Base-by-base conservation (phyloP, 2,797 vertebrate genomes). In the Lates japonicus region DNA sequence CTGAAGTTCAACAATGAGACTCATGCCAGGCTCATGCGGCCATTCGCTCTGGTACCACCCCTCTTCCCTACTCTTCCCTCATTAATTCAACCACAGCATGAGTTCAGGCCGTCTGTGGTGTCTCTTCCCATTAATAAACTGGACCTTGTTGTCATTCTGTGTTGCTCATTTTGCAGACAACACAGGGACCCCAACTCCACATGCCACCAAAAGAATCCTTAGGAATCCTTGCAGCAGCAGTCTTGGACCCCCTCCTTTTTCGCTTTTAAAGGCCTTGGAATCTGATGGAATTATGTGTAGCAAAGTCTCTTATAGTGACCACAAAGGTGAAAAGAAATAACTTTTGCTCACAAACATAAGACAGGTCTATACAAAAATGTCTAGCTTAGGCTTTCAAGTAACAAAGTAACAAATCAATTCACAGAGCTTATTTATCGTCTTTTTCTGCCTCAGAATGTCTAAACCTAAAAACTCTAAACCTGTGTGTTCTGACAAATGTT, bases 1-100 rank as follows among this genome's bases (percentile, higher is more conserved):
- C 70, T 52, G 29, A 81, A 46, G 41, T 57, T 74, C 25, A 44
- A 48, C 42, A 70, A 65, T 37, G n/a, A 76, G 9, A 44, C 22
- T 1, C 3, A 17, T 29, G 17, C 3, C n/a, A 31, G 6, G 25
- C 35, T 57, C 44, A 77, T 22, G 14, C 31, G 39, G 22, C 48
- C 33, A 13, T 35, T 69, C 44, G 65, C 10, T 44, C 29, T 37
- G 46, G 57, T 11, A 33, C 20, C 22, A 3, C 31, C 22, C 46
- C 39, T 63, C 35, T 4, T 25, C 39, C 37, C 8, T 17, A 1
- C 25, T 42, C 52, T 19, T 13, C 29, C 14, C 41, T 51, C 35
- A 46, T 55, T 51, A 39, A 13, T 61, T 48, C 41, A 51, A 3
- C 25, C 17, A 14, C 59, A 42, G 41, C 59, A 42, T 66, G 55